Evolutionary conservation across 2,113 vertebrate genomes (phyloP).

Genomic region (Anseranas semipalmata): DNA sequence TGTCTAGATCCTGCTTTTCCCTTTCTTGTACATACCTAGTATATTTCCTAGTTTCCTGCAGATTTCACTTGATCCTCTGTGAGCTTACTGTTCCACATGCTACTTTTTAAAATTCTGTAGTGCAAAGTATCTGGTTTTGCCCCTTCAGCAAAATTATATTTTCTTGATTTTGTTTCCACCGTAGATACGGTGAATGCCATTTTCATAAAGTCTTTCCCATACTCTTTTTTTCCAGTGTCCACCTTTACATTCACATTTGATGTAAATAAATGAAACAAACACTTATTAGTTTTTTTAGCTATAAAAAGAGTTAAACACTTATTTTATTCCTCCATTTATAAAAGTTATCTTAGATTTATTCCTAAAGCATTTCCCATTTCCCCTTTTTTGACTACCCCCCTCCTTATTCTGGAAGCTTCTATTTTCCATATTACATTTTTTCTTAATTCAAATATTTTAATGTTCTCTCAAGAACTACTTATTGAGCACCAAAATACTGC

Average conservation of each 20-base stretch:
- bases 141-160: neutral
- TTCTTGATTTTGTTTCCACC: neutral
- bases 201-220: neutral
- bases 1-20: neutral
- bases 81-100: neutral
- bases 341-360: neutral
- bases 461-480: neutral
- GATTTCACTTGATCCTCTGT: neutral
- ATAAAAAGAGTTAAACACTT: neutral
- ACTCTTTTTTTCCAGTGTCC: neutral
- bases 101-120: neutral
- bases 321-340: neutral
- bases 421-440: neutral
- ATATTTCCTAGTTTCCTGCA: neutral
- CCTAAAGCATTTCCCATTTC: neutral
- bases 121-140: neutral
- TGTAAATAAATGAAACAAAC: neutral
- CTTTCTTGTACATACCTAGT: neutral
- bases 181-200: rapidly evolving
- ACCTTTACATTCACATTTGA: neutral
- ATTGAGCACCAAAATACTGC: neutral
- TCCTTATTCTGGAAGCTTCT: neutral
- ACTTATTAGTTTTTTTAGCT: neutral
- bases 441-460: neutral
- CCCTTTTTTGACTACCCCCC: rapidly evolving